Base-by-base conservation (phyloP, 2,888 invertebrate genomes). In the Psylliodes chrysocephalus region DNA sequence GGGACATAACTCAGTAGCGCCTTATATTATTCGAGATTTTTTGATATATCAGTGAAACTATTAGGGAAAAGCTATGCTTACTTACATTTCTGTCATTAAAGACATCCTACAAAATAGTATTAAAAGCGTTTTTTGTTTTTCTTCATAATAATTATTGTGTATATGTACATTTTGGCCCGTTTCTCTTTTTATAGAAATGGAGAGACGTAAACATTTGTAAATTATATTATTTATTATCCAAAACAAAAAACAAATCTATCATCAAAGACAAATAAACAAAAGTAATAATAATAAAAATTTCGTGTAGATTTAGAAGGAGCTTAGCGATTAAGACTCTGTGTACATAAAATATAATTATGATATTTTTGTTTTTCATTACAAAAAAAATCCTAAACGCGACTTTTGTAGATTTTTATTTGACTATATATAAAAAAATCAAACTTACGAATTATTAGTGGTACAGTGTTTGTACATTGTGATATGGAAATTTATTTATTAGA, bases 381-480 rank as follows among this genome's bases (percentile, higher is more conserved):
- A 70, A 61, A 54, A 68, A 66, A 66, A 68, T 7, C 22, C 14
- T 53, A 28, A n/a, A 17, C 33, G 18, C 33, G 8, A 44, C 14
- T 28, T 30, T 18, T 30, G 28, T 44, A 28, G 15, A 61, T 35
- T 70, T n/a, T 60, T 57, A 42, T 59, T 64, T 62, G 52, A 56
- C n/a, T n/a, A n/a, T n/a, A n/a, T n/a, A 57, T 55, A 30, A 33
- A 55, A 63, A 59, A 69, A 72, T 73, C 72, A 72, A 75, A 76
- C 10, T 28, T 49, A 49, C 78, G 75, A 78, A 78, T 77, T 77
- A 77, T 74, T 72, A 76, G 75, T 77, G 75, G 77, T 78, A 77
- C 78, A 75, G 71, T 72, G 69, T 66, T 73, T 75, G 77, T 77
- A 77, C 76, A 75, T 73, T 78, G 77, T 77, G 78, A 78, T 78